phyloP scores from a whole-genome alignment of 53 echinoderm and acorn worm genomes.

The Pentamera pediparva region DNA sequence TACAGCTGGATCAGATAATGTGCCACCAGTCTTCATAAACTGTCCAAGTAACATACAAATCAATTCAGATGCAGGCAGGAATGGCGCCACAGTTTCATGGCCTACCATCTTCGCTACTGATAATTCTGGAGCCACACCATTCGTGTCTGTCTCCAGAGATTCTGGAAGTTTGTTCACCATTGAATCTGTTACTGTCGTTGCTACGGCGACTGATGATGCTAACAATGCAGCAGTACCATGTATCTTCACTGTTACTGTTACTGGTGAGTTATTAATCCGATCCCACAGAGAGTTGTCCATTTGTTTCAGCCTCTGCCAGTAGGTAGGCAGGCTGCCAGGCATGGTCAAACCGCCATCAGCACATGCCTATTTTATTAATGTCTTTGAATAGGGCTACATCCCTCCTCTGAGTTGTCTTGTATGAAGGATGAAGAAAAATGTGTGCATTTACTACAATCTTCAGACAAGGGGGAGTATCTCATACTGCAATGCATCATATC shows the following conservation, averaged over 20 bases:
- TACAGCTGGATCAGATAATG: conserved; percentile 15
- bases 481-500: no score
- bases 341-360: no score
- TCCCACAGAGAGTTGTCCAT: no score
- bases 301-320: no score
- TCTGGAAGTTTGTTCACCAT: conserved; percentile 27
- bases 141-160: not conserved
- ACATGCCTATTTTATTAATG: no score
- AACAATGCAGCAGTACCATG: not conserved
- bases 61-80: not conserved
- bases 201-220: conserved; percentile 5
- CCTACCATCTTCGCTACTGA: conserved; percentile 35
- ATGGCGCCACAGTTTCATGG: conserved; percentile 32
- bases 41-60: no score
- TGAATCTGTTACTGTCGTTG: conserved; percentile 12
- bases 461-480: no score
- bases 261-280: conserved; percentile 10
- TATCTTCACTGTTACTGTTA: not conserved
- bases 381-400: no score
- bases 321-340: no score
- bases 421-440: no score
- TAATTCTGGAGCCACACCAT: conserved; percentile 29
- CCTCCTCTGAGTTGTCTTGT: no score
- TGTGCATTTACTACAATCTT: no score
- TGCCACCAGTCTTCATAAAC: conserved; percentile 36